Evolutionary conservation across 1,140 invertebrate genomes (phyloP).

Genomic region (Druon quercuslanigerum): DNA sequence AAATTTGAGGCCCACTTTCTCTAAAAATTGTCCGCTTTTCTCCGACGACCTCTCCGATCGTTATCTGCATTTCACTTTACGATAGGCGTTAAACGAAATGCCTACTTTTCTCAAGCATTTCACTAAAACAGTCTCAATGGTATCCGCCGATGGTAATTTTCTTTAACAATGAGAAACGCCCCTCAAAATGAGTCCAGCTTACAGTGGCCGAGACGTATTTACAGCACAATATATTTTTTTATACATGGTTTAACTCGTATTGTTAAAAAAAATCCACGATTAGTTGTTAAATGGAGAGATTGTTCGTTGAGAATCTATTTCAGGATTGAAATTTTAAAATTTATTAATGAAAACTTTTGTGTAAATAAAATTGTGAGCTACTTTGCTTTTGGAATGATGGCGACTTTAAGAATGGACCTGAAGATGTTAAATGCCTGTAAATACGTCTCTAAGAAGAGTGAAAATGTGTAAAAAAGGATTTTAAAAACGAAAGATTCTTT

Average conservation of each 20-base stretch:
- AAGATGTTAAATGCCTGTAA: not conserved
- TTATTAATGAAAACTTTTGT: not conserved
- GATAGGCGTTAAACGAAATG: slow-evolving; percentile 7
- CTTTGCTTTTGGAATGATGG: not conserved
- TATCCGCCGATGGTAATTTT: not conserved
- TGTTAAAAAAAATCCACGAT: slow-evolving; percentile 1
- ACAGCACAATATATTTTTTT: not conserved
- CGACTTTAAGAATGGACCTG: not conserved
- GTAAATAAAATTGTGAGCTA: no score
- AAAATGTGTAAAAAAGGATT: slow-evolving; percentile 18
- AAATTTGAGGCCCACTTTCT: slow-evolving; percentile 50
- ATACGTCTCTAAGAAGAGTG: slow-evolving; percentile 3
- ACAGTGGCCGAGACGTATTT: slow-evolving; percentile 26
- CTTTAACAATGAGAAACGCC: slow-evolving; percentile 3
- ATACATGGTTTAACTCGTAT: not conserved
- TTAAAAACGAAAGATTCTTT: slow-evolving; percentile 49
- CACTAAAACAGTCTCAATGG: slow-evolving; percentile 3
- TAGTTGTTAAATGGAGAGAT: not conserved
- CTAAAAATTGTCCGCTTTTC: slow-evolving; percentile 46
- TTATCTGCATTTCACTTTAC: slow-evolving; percentile 29
- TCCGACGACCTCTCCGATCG: slow-evolving; percentile 28
- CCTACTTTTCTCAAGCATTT: slow-evolving; percentile 20
- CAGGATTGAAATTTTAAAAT: not conserved
- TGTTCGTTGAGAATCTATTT: not conserved
- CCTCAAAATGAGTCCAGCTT: slow-evolving; percentile 21